A percentile compares a stretch with the other conserved stretches of the same genome.
These are phyloP conservation scores for Scrobipalpa costella DNA, from an alignment of 2,888 invertebrate species.

Conservation along the genomic window DNA sequence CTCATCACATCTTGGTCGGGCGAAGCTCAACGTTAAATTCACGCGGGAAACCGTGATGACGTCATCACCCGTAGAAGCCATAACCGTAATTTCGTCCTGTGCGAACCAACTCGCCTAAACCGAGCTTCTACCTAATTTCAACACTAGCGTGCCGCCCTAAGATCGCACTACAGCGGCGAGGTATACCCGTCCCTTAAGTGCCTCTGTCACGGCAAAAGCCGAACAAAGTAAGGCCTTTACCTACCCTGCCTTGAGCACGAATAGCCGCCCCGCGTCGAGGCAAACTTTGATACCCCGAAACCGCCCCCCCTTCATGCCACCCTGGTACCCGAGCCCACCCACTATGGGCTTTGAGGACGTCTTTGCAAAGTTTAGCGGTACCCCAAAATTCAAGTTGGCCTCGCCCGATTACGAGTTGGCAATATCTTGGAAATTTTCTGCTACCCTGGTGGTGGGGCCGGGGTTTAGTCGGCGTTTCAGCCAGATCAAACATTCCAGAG, in stretches of 20 bases:
- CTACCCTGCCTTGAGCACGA: constrained; percentile 36
- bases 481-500: constrained; percentile 13
- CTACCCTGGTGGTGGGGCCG: constrained; percentile 55
- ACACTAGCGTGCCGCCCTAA: constrained; percentile 42
- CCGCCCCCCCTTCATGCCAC: constrained; percentile 58
- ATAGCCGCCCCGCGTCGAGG: constrained; percentile 61
- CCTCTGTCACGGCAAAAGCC: constrained; percentile 78
- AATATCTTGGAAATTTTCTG: constrained; percentile 77
- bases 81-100: not conserved
- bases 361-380: constrained; percentile 78
- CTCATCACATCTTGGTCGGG: not conserved
- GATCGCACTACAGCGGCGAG: constrained; percentile 51
- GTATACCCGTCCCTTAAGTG: constrained; percentile 77
- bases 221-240: constrained; percentile 71
- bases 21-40: not conserved
- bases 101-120: not conserved
- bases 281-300: constrained; percentile 77
- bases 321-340: constrained; percentile 71
- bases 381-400: constrained; percentile 76
- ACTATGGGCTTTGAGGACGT: constrained; percentile 76
- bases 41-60: not conserved
- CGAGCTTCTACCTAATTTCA: constrained; percentile 14
- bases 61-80: not conserved
- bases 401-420: constrained; percentile 75
- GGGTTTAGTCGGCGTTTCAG: constrained; percentile 6